phyloP scores from a whole-genome alignment of 2,113 vertebrate genomes.

The Otolemur garnettii region DNA sequence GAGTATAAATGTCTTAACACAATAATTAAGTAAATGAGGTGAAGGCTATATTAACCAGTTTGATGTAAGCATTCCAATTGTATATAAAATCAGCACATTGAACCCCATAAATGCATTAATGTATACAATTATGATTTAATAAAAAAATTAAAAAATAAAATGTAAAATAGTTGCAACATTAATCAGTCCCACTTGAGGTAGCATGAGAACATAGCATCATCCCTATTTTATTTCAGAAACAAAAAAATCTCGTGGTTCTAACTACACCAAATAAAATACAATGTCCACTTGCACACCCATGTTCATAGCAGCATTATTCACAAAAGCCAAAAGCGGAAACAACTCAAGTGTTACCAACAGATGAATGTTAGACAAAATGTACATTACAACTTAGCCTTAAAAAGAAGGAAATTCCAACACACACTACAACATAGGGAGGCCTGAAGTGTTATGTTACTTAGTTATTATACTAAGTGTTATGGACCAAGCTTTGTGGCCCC shows the following conservation, averaged over 20 bases:
- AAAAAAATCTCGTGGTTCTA: background rate
- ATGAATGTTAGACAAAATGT: background rate
- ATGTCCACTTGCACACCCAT: no score
- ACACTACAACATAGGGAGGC: background rate
- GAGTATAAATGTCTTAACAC: no score
- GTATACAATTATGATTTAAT: no score
- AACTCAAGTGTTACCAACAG: background rate
- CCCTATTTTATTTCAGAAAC: no score
- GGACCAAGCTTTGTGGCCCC: background rate
- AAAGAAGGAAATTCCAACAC: background rate
- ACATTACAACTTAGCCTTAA: background rate
- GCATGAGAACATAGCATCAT: background rate
- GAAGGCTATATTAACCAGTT: no score
- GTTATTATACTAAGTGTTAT: background rate
- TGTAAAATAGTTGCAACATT: no score
- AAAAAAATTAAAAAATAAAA: no score
- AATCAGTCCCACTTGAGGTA: background rate
- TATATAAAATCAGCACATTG: no score
- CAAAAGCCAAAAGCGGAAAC: background rate
- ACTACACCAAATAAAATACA: background rate
- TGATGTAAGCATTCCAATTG: no score
- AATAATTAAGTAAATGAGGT: no score
- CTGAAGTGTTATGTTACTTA: no score
- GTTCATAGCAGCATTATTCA: background rate
- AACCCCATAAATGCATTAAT: no score